Evolutionary conservation across 2,113 vertebrate species (phyloP).

Genomic region (Globicephala melas): DNA sequence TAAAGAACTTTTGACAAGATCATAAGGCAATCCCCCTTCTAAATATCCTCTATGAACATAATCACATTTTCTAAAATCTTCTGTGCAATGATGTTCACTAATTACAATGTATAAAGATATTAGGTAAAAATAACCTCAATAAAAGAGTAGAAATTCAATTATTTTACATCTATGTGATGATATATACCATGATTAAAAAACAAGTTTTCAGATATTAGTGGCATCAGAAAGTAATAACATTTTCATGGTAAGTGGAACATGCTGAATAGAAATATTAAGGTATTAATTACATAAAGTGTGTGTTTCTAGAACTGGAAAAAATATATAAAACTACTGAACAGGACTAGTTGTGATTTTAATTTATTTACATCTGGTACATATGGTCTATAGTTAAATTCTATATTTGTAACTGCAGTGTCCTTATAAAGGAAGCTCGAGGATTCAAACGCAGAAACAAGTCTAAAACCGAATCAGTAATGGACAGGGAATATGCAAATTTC

Average conservation of each 20-base stretch:
- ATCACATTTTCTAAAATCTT: neutral
- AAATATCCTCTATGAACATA: neutral
- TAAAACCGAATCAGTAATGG: neutral
- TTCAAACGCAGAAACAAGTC: neutral
- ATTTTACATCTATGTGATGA: neutral
- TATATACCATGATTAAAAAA: neutral
- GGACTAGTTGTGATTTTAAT: neutral
- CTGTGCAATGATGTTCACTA: neutral
- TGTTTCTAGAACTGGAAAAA: neutral
- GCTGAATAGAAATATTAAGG: neutral
- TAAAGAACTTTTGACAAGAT: neutral
- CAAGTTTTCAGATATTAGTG: neutral
- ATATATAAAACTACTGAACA: neutral
- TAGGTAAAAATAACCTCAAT: neutral
- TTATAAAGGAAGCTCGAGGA: neutral
- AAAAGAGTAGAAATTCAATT: neutral
- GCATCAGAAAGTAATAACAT: neutral
- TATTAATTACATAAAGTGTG: neutral
- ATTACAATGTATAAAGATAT: neutral
- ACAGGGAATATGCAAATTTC: neutral
- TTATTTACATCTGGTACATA: neutral
- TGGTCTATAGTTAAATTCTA: neutral
- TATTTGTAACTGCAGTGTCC: neutral
- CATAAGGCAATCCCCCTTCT: neutral
- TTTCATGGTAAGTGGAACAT: neutral